Conservation (phyloP, 2,888 invertebrate genomes). For the Ochropacha duplaris region DNA sequence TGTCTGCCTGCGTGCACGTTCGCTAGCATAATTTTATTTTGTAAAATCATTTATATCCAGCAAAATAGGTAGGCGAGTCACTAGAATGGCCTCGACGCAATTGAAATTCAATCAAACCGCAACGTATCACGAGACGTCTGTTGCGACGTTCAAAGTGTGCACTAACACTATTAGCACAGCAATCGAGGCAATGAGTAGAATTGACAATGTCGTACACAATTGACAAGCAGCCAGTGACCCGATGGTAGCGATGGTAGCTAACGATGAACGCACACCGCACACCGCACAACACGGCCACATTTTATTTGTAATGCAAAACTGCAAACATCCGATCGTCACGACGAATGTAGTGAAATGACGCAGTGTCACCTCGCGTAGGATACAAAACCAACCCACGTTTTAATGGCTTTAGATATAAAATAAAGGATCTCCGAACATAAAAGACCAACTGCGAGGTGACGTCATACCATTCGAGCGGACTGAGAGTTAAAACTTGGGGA, state of each 20-base stretch:
- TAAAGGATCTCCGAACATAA: not conserved
- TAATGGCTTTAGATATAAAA: not conserved
- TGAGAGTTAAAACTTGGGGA: constrained; percentile 6
- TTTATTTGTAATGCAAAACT: constrained; percentile 72
- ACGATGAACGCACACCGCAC: constrained; percentile 44
- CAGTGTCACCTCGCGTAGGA: constrained; percentile 17
- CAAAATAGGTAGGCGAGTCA: constrained; percentile 28
- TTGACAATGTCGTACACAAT: constrained; percentile 53
- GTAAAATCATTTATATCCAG: constrained; percentile 40
- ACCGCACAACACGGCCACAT: constrained; percentile 49
- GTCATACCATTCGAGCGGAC: not conserved
- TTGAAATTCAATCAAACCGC: constrained; percentile 56
- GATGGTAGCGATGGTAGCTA: constrained; percentile 26
- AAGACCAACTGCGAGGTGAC: not conserved
- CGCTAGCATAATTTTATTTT: constrained; percentile 32
- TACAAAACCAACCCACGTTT: constrained; percentile 2
- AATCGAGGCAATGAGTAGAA: constrained; percentile 53
- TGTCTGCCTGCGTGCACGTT: constrained; percentile 44
- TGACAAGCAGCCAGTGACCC: constrained; percentile 53
- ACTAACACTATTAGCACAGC: constrained; percentile 41
- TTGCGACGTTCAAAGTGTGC: constrained; percentile 39
- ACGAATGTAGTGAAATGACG: constrained; percentile 20
- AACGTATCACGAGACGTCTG: constrained; percentile 36
- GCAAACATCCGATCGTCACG: constrained; percentile 62
- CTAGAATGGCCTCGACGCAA: constrained; percentile 45